Conservation (phyloP, 92 coral and sea anemone species). For the Bergia puertoricense region DNA sequence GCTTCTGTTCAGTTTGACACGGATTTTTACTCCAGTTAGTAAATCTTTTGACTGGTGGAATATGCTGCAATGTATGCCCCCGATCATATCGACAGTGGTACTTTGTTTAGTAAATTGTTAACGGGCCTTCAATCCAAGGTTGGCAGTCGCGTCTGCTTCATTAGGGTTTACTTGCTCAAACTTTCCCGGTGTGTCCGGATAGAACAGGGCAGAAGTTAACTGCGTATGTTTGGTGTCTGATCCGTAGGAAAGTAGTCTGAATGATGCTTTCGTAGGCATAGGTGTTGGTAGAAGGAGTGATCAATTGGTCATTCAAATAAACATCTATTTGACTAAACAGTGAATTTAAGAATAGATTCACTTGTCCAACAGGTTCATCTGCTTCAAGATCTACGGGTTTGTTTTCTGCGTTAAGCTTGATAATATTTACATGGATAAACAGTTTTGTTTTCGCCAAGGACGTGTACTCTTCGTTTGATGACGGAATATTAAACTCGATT, state of each 20-base stretch:
- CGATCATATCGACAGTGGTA: slow-evolving; percentile 43
- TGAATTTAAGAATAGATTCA: slow-evolving; percentile 41
- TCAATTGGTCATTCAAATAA: slow-evolving; percentile 38
- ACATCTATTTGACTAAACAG: slow-evolving; percentile 46
- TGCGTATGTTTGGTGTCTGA: slow-evolving; percentile 47
- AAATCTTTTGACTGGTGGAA: slow-evolving; percentile 38
- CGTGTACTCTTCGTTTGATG: not conserved
- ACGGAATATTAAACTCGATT: not conserved
- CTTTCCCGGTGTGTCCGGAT: not conserved
- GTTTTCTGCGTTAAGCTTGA: not conserved
- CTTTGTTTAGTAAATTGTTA: slow-evolving; percentile 43
- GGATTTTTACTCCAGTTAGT: not conserved
- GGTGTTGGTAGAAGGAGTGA: slow-evolving; percentile 45
- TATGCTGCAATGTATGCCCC: slow-evolving; percentile 49
- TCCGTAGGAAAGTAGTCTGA: slow-evolving; percentile 47
- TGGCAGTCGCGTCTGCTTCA: not conserved
- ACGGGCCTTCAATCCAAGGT: slow-evolving; percentile 41
- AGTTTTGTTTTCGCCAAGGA: not conserved
- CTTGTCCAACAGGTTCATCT: slow-evolving; percentile 40
- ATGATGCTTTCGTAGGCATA: slow-evolving; percentile 1
- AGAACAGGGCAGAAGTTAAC: slow-evolving; percentile 19
- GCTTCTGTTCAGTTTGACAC: not conserved
- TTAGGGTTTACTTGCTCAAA: not conserved
- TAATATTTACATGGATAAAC: not conserved
- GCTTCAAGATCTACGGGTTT: not conserved